A percentile compares a stretch with the other conserved stretches of the same genome.
Evolutionary conservation across 2,888 invertebrate genomes (phyloP).

Genomic region (Itoplectis maculator): DNA sequence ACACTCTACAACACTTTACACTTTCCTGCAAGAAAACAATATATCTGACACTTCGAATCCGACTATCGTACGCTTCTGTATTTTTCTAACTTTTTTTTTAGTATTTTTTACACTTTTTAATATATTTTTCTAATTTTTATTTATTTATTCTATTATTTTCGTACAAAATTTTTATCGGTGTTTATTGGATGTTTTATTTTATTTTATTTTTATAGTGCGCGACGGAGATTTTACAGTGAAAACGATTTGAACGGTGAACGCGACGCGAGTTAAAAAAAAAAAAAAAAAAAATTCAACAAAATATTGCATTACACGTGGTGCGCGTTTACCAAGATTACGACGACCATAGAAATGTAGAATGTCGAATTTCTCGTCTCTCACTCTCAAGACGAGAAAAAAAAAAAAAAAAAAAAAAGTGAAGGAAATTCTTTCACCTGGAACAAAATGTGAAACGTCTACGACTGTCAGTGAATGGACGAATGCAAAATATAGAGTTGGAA

Average conservation of each 20-base stretch:
- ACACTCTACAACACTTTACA: conserved; percentile 22
- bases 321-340: conserved; percentile 69
- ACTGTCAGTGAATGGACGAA: conserved; percentile 31
- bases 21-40: background rate
- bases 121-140: no score
- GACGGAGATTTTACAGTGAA: conserved; percentile 57
- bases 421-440: conserved; percentile 32
- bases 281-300: no score
- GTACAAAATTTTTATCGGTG: conserved; percentile 7
- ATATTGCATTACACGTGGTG: conserved; percentile 51
- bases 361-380: background rate
- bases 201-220: conserved; percentile 49
- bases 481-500: conserved; percentile 21
- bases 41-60: conserved; percentile 27
- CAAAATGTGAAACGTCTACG: conserved; percentile 37
- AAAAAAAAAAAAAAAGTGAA: background rate
- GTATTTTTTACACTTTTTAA: conserved; percentile 32
- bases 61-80: conserved; percentile 20
- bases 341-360: conserved; percentile 64
- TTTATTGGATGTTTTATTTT: conserved; percentile 42
- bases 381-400: conserved; percentile 17
- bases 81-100: conserved; percentile 9
- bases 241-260: conserved; percentile 48
- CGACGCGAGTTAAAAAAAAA: conserved; percentile 48
- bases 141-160: conserved; percentile 38